Percentiles rank a stretch among this genome's conserved stretches.
These are phyloP conservation scores for Plecotus auritus DNA, from an alignment of 2,113 vertebrate species.

Conservation along the genomic window DNA sequence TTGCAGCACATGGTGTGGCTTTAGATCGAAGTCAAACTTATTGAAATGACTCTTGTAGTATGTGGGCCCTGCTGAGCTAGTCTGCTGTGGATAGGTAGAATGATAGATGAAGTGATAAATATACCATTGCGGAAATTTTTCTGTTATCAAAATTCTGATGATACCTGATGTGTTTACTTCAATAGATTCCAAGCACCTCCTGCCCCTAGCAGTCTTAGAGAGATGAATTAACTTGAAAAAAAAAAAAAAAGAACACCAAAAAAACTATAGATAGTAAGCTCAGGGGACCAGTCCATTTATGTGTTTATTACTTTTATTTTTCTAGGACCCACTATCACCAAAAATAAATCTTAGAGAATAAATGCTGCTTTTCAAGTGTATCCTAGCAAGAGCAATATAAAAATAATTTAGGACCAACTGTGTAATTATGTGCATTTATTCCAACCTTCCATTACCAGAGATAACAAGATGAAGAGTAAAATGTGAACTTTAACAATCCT, in stretches of 20 bases:
- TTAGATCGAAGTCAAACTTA: slow-evolving; percentile 26
- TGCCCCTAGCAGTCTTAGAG: neutral
- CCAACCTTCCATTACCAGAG: slow-evolving; percentile 80
- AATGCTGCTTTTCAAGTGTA: slow-evolving; percentile 72
- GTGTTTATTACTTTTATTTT: slow-evolving; percentile 64
- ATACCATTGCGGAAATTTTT: neutral
- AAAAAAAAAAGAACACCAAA: too few species aligned
- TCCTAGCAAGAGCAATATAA: slow-evolving; percentile 78
- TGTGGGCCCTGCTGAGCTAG: neutral
- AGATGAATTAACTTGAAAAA: slow-evolving; percentile 38
- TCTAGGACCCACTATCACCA: slow-evolving; percentile 45
- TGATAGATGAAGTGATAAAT: slow-evolving; percentile 3
- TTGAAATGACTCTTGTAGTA: neutral
- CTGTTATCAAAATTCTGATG: slow-evolving; percentile 33
- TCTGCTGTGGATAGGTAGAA: neutral
- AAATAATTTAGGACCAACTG: slow-evolving; percentile 81
- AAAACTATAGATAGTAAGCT: slow-evolving; percentile 30
- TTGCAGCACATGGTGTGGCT: neutral
- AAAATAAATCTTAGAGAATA: slow-evolving; percentile 66
- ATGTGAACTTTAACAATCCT: slow-evolving; percentile 84
- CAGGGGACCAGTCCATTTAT: slow-evolving; percentile 35
- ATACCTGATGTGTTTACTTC: slow-evolving; percentile 7
- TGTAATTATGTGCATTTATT: slow-evolving; percentile 84
- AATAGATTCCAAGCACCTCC: neutral
- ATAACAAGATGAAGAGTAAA: slow-evolving; percentile 86